Evolutionary conservation across 2,113 vertebrate species (phyloP), one percentile per base, ranked within the genome.

Genomic region (Boulengeromyrus knoepffleri): DNA sequence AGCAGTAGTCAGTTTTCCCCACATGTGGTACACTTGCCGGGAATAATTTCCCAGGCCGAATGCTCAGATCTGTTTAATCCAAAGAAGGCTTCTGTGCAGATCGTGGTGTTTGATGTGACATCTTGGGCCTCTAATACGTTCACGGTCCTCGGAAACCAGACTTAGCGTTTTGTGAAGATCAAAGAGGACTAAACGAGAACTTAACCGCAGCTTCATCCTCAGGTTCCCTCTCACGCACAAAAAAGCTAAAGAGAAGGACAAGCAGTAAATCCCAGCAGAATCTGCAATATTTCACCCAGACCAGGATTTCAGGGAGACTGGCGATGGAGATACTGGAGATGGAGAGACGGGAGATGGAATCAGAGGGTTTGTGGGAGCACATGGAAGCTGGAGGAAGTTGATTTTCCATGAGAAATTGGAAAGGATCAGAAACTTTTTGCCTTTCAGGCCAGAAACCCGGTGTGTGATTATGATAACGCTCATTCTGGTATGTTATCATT

Each of bases 241-340:
- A 31, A 86, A 91, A 91, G 89, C 80, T 92, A 56, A 89, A 88
- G 92, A 93, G 94, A 1, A 13, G 62, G 62, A 70, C 92, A 92
- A 93, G 91, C 50, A 21, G 24, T 10, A 84, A 84, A 83, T 89
- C 17, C n/a, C 92, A 90, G 89, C 13, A 92, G 91, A 93, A 92
- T 92, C 15, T 31, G 42, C 46, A 49, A 24, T n/a, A 86, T 86
- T 86, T 27, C 42, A 86, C 50, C 95, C 94, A 88, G 93, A 93
- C 91, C 92, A 92, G 94, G 95, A 94, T 94, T 94, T 93, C 91
- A 52, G 91, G 89, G 90, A 94, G 93, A 96, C 95, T 94, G 94
- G 94, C 92, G 84, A 92, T 87, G 93, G 89, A 88, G 90, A 46
- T 7, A 96, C 95, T 94, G 94, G 95, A 92, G 77, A 92, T 87